Base-by-base conservation (phyloP, 2,797 vertebrate species). In the Microctenopoma stevenorrisi region DNA sequence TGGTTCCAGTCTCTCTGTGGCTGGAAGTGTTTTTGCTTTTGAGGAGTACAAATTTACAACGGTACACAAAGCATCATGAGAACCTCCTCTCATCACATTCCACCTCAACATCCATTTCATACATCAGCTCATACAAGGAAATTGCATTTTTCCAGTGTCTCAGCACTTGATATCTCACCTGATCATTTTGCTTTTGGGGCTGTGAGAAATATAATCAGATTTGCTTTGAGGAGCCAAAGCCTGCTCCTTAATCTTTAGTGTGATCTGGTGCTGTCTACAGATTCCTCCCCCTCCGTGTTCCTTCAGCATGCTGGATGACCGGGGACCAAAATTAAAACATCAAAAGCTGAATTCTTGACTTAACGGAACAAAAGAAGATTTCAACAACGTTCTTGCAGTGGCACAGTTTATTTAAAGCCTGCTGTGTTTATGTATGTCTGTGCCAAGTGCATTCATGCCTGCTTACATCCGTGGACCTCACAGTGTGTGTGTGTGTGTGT, bases 371-470 rank as follows among this genome's bases (percentile, higher is more conserved):
- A 72, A 76, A 66, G 49, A 30, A 57, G 54, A 57, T 85, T 74
- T 85, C 50, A 62, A 14, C 67, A 68, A 59, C 42, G 66, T 52
- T 82, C 48, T 52, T 59, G 22, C 68, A 56, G 56, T 51, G 64
- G 58, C 70, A 51, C 68, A 60, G 66, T 78, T 67, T 83, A 79
- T 88, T 81, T 74, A 76, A 76, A 63, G 18, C 43, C 18, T 2
- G 42, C 61, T 70, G 68, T 67, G 56, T 78, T 76, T 62, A 16
- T 51, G n/a, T 58, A 16, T 38, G n/a, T 68, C 12, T 1, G 2
- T 71, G 68, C 76, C 71, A 79, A 74, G 67, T 57, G 43, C 50
- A 79, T 72, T 62, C 15, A 52, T 71, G 63, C 38, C 16, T 56
- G 61, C 70, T 54, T 71, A 59, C 64, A 70, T 83, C 52, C 72